Conservation (phyloP, 2,888 invertebrate species). For the Troglohyphantes excavatus region DNA sequence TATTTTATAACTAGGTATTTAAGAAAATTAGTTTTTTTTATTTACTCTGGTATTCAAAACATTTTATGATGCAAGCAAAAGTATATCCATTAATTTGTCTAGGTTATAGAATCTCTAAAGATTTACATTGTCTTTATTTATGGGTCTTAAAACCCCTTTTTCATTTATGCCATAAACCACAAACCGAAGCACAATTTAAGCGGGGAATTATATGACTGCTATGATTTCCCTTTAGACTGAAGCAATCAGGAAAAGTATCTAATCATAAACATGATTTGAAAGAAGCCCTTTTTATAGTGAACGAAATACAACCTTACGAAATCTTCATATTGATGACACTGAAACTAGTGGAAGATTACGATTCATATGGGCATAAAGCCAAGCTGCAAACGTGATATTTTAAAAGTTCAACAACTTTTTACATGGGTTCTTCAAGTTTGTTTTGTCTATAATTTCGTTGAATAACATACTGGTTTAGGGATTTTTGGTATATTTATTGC, state of each 20-base stretch:
- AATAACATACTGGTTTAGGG: neutral
- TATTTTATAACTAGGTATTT: no score
- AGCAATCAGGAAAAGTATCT: slow-evolving; percentile 1
- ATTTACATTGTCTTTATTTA: neutral
- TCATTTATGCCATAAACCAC: neutral
- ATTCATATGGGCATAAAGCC: slow-evolving; percentile 20
- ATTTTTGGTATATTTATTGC: no score
- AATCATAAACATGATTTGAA: neutral
- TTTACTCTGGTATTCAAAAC: no score
- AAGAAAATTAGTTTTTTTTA: no score
- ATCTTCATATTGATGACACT: neutral
- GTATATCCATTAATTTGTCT: no score
- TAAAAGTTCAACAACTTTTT: neutral
- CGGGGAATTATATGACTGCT: slow-evolving; percentile 2
- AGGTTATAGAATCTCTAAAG: slow-evolving; percentile 12
- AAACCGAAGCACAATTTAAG: neutral
- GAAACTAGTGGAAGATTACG: neutral
- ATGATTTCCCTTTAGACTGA: slow-evolving; percentile 22
- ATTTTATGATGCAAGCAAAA: no score
- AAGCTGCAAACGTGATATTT: slow-evolving; percentile 42
- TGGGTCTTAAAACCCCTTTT: neutral
- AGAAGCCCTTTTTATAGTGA: slow-evolving; percentile 25
- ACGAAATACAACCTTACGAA: slow-evolving; percentile 17
- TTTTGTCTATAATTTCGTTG: slow-evolving; percentile 24
- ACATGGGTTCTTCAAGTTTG: slow-evolving; percentile 31